Base-by-base conservation (phyloP, 2,113 vertebrate species). In the Neofelis nebulosa region DNA sequence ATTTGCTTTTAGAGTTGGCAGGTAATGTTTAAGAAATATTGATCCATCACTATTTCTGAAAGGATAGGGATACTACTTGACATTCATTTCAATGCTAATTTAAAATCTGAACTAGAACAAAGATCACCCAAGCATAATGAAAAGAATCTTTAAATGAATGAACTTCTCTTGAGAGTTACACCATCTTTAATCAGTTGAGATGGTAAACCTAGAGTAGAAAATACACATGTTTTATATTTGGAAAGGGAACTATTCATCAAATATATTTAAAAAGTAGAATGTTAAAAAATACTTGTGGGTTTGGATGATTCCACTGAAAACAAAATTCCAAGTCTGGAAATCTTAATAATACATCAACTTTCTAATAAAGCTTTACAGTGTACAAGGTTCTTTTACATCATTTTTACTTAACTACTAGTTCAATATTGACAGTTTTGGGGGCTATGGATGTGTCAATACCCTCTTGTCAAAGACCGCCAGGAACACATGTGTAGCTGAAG, bases 261-360 rank as follows among this genome's bases (percentile, higher is more conserved):
- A 83, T 41, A 52, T 71, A 96, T 96, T 55, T 90, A 33, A 95
- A 96, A 98, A 98, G 97, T 80, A 98, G 89, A 98, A 97, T 98
- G 97, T 97, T 97, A 88, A 79, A 97, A 98, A 98, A 98, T 94
- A 92, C 29, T 69, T 92, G 94, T 74, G 95, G 96, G 94, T 95
- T 98, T 94, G 92, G 83, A 97, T 93, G 92, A 81, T 97, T 94
- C 57, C 97, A 91, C 80, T 87, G 95, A 98, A 95, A 97, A 98
- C 50, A 87, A 95, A 95, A 93, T 48, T 81, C 85, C 94, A 94
- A 33, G 90, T 57, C 38, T 68, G 76, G 68, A 97, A 79, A 81
- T 86, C 38, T 74, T 78, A 74, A 82, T 65, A 92, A 82, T 48
- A 71, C 25, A 55, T 27, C 73, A 38, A 52, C 8, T 85, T 94